phyloP scores from a whole-genome alignment of 2,888 invertebrate species.

The Apodemia zela region DNA sequence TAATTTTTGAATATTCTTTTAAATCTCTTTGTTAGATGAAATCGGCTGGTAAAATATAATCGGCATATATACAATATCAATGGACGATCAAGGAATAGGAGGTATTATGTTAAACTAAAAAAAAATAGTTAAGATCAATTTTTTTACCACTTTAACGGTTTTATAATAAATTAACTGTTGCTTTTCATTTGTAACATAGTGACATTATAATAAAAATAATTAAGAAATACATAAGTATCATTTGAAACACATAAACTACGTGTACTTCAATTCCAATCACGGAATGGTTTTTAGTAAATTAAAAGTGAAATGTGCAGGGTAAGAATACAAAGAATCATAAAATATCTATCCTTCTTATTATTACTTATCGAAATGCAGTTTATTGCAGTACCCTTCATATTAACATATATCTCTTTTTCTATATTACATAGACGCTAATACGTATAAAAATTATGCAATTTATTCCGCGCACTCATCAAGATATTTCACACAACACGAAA shows the following conservation, averaged over 20 bases:
- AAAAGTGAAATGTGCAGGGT: conserved; percentile 41
- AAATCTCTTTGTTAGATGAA: neutral
- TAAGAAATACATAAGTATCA: conserved; percentile 5
- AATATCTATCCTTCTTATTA: conserved; percentile 62
- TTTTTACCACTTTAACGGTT: neutral
- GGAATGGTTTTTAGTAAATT: neutral
- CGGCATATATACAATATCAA: neutral
- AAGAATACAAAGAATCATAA: conserved; percentile 47
- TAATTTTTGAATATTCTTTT: too few relatives aligned
- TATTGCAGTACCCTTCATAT: conserved; percentile 51
- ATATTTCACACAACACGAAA: conserved; percentile 37
- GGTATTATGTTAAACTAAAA: neutral
- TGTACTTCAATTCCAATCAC: conserved; percentile 19
- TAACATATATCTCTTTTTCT: conserved; percentile 48
- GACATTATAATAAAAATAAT: conserved; percentile 9
- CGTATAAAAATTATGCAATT: conserved; percentile 47
- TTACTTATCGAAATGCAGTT: conserved; percentile 56
- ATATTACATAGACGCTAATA: conserved; percentile 45
- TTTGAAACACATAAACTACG: conserved; percentile 5
- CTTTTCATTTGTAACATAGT: conserved; percentile 9
- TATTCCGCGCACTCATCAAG: conserved; percentile 35
- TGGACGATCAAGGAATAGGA: neutral
- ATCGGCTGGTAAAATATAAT: neutral
- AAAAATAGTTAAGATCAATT: neutral
- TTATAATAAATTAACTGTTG: conserved; percentile 9